Conservation (phyloP, 2,113 vertebrate species). For the Cavia aperea region DNA sequence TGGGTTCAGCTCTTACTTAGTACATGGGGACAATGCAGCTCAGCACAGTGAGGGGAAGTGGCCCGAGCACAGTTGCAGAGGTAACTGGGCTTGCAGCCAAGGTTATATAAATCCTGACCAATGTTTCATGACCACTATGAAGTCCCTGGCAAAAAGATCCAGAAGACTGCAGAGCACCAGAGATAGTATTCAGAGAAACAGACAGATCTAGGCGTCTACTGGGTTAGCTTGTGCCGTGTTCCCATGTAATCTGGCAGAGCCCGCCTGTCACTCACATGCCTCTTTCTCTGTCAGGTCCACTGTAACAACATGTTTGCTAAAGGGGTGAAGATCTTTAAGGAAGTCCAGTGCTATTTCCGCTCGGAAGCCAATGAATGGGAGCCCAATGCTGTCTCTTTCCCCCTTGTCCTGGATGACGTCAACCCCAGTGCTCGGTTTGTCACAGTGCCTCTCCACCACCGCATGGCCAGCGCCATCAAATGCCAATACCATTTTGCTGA, state of each 20-base stretch:
- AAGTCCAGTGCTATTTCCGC: conserved; percentile 90
- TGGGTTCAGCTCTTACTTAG: background rate
- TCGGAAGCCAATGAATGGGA: conserved; percentile 88
- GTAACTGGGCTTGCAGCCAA: background rate
- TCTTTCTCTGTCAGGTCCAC: conserved; percentile 83
- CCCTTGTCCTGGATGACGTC: conserved; percentile 80
- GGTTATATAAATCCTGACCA: background rate
- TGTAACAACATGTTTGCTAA: conserved; percentile 96
- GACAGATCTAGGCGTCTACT: background rate
- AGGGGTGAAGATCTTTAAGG: conserved; percentile 91
- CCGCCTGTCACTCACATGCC: background rate
- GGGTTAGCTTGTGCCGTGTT: background rate
- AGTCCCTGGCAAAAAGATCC: background rate
- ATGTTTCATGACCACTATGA: background rate
- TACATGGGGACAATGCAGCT: background rate
- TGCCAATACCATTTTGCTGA: conserved; percentile 93
- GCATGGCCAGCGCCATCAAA: conserved; percentile 90
- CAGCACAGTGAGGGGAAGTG: background rate
- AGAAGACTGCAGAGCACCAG: background rate
- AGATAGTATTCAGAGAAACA: background rate
- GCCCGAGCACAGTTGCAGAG: background rate
- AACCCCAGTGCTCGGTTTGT: conserved; percentile 92
- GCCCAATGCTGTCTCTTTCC: conserved; percentile 79
- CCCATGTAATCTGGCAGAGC: background rate
- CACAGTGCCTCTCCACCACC: conserved; percentile 88